A percentile compares a stretch with the other conserved stretches of the same genome.
Evolutionary conservation across 2,797 vertebrate genomes (phyloP).

Genomic region (Gallinago stenura): DNA sequence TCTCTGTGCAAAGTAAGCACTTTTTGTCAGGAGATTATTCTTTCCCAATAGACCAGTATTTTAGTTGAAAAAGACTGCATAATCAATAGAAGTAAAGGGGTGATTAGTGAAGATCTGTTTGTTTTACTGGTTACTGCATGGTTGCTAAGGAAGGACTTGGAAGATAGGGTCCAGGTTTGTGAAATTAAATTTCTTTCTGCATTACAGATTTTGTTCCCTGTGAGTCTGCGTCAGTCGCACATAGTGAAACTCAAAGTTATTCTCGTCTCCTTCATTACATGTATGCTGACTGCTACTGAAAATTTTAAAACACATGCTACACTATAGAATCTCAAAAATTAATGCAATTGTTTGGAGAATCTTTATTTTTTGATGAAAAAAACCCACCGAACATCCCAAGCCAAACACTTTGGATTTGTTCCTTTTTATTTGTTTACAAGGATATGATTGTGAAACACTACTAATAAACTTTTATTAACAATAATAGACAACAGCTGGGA

Average conservation of each 20-base stretch:
- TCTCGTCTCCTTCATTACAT: neutral
- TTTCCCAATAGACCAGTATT: neutral
- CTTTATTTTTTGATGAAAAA: slow-evolving; percentile 18
- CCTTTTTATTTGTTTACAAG: slow-evolving; percentile 68
- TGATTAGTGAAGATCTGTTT: neutral
- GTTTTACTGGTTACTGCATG: neutral
- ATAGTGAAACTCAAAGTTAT: slow-evolving; percentile 28
- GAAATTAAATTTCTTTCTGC: slow-evolving; percentile 25
- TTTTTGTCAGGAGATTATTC: neutral
- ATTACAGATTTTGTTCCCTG: slow-evolving; percentile 50
- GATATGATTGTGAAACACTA: slow-evolving; percentile 71
- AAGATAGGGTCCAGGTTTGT: neutral
- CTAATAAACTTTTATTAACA: slow-evolving; percentile 69
- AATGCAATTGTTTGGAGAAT: neutral
- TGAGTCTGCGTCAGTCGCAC: slow-evolving; percentile 33
- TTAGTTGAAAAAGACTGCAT: neutral
- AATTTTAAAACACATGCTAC: slow-evolving; percentile 20
- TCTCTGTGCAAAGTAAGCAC: neutral
- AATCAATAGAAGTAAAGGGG: neutral
- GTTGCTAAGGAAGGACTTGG: slow-evolving; percentile 17
- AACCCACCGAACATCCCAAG: neutral
- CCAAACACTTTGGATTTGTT: slow-evolving; percentile 13
- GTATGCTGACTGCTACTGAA: slow-evolving; percentile 30
- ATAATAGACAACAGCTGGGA: slow-evolving; percentile 68
- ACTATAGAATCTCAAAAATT: slow-evolving; percentile 2